phyloP scores from a whole-genome alignment of 2,113 vertebrate genomes.

The Ceyx cyanopectus region DNA sequence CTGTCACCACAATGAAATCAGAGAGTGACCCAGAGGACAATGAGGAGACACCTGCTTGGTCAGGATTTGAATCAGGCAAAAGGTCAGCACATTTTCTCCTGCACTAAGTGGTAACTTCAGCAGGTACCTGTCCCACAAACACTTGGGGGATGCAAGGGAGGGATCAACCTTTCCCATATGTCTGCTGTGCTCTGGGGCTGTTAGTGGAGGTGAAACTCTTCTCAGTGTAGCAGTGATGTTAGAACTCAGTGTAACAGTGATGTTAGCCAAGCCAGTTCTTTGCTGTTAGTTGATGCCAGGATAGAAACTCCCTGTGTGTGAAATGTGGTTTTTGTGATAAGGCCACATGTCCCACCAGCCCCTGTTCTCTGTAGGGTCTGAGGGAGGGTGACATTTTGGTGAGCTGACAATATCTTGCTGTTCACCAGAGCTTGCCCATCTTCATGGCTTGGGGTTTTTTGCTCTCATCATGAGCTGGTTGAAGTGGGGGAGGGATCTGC shows the following conservation, averaged over 20 bases:
- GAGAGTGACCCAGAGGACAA: neutral
- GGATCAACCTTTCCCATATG: neutral
- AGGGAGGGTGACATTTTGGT: neutral
- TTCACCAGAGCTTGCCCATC: neutral
- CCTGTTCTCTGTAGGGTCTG: neutral
- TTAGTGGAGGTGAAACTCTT: neutral
- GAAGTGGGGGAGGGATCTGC: neutral
- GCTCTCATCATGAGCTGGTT: neutral
- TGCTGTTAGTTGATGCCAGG: neutral
- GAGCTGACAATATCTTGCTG: neutral
- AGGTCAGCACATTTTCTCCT: neutral
- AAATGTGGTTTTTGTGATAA: neutral
- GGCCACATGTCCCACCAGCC: neutral
- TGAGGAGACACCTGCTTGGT: neutral
- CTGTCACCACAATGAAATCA: neutral
- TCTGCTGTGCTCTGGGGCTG: slow-evolving; percentile 1
- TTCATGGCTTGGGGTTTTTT: neutral
- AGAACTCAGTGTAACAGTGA: neutral
- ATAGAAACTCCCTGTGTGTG: neutral
- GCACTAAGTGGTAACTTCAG: neutral
- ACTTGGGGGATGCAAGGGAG: neutral
- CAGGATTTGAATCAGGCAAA: neutral
- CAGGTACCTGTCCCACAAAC: fast-evolving
- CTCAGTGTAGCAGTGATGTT: neutral
- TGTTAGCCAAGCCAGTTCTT: neutral